Percentiles rank a stretch among this genome's conserved stretches.
phyloP scores from a whole-genome alignment of 1,140 invertebrate genomes.

The Ooceraea biroi region DNA sequence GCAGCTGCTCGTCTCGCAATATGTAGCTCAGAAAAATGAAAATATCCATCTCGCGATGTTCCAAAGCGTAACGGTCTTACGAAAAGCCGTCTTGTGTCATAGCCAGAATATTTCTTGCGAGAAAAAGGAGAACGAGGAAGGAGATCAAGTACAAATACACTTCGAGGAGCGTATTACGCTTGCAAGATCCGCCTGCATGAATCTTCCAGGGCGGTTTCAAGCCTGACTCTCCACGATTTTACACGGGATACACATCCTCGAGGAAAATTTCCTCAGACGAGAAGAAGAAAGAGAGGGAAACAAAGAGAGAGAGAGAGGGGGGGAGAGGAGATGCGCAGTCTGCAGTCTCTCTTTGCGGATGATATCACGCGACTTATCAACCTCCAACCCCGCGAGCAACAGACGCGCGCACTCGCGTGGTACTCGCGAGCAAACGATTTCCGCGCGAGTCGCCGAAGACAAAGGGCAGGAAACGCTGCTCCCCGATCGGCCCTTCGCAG shows the following conservation, averaged over 20 bases:
- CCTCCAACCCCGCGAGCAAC: too few species aligned
- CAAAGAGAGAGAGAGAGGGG: too few species aligned
- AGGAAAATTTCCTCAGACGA: slow-evolving; percentile 15
- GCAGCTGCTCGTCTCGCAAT: not conserved
- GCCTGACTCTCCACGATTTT: not conserved
- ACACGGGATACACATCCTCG: not conserved
- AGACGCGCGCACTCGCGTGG: slow-evolving; percentile 2
- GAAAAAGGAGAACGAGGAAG: not conserved
- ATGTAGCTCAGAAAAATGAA: slow-evolving; percentile 8
- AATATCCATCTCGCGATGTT: not conserved
- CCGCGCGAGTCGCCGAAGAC: slow-evolving; percentile 67
- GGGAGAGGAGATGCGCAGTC: too few species aligned
- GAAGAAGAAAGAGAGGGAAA: too few species aligned
- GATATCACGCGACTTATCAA: slow-evolving; percentile 6
- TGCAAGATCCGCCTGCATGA: not conserved
- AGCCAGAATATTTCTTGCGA: not conserved
- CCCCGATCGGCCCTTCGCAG: slow-evolving; percentile 56
- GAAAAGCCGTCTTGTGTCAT: not conserved
- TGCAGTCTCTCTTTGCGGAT: slow-evolving; percentile 9
- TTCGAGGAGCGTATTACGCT: not conserved
- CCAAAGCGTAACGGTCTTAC: slow-evolving; percentile 1
- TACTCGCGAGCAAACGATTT: slow-evolving; percentile 54
- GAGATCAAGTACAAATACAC: not conserved
- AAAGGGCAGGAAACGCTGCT: slow-evolving; percentile 75
- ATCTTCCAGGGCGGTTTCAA: slow-evolving; percentile 6